Evolutionary conservation across 1,140 invertebrate species (phyloP).

Genomic region (Aphaenogaster ashmeadi): DNA sequence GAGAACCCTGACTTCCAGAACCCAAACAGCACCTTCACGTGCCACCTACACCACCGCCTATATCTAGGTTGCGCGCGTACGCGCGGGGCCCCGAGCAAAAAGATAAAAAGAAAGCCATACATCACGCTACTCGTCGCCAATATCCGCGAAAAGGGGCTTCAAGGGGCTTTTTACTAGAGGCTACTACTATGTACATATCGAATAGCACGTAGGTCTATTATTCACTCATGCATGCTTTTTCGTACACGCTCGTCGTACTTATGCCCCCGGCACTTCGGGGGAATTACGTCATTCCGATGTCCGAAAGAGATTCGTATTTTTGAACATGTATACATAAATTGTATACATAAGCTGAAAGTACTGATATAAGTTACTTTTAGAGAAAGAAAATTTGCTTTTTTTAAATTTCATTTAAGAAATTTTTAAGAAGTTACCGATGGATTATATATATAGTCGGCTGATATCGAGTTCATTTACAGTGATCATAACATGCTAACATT

Average conservation of each 20-base stretch:
- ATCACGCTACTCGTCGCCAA: conserved; percentile 69
- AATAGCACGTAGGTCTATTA: conserved; percentile 83
- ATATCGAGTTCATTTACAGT: neutral
- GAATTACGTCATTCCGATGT: conserved; percentile 32
- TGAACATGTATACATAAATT: neutral
- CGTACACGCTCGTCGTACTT: conserved; percentile 2
- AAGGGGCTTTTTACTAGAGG: conserved; percentile 79
- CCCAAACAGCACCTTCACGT: conserved; percentile 84
- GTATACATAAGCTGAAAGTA: neutral
- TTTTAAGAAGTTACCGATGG: neutral
- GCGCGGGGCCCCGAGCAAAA: conserved; percentile 77
- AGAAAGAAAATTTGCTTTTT: neutral
- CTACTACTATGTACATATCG: conserved; percentile 81
- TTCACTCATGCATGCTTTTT: conserved; percentile 75
- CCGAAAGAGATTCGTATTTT: neutral
- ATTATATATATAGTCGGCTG: neutral
- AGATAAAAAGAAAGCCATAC: conserved; percentile 58
- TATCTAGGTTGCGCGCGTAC: conserved; percentile 83
- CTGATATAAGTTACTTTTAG: neutral
- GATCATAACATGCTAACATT: neutral
- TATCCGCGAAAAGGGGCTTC: conserved; percentile 78
- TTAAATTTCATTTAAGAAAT: neutral
- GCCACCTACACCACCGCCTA: conserved; percentile 86
- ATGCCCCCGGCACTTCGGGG: conserved; percentile 19
- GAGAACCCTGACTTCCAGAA: conserved; percentile 83